These are phyloP conservation scores for Meganola albula DNA, from an alignment of 2,888 invertebrate genomes.

Conservation along the genomic window DNA sequence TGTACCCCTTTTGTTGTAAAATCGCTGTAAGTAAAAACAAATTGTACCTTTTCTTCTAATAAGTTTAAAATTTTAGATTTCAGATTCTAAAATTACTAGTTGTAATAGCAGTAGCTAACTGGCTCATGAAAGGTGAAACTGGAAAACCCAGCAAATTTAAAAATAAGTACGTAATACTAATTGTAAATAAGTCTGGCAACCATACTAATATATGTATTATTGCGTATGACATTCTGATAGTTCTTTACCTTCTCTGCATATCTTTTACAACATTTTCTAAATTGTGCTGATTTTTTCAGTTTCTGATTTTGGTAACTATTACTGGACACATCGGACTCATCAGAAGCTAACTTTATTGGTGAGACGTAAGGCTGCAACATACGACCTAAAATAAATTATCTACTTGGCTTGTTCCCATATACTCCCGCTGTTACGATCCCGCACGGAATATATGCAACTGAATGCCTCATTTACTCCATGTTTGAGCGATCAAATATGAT, in stretches of 20 bases:
- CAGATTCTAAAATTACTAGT: no score
- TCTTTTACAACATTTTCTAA: constrained; percentile 32
- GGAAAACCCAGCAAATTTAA: no score
- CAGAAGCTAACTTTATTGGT: constrained; percentile 58
- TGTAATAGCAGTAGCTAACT: no score
- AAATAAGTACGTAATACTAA: no score
- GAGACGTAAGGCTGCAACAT: constrained; percentile 73
- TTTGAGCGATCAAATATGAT: no score
- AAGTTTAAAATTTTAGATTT: no score
- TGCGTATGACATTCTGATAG: not conserved
- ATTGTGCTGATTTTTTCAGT: constrained; percentile 31
- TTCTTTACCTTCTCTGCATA: constrained; percentile 29
- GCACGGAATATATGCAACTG: no score
- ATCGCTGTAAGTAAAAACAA: constrained; percentile 18
- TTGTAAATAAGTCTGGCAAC: no score
- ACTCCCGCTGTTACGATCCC: no score
- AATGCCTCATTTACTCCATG: no score
- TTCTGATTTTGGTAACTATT: constrained; percentile 28
- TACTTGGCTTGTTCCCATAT: constrained; percentile 20
- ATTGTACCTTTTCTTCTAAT: no score
- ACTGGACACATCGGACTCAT: constrained; percentile 31
- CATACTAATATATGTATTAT: not conserved
- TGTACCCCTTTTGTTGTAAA: constrained; percentile 14
- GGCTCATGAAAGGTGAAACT: no score
- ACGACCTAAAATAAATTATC: constrained; percentile 66